Evolutionary conservation across 1,140 invertebrate species (phyloP).

Genomic region (Tetraneura akinire): DNA sequence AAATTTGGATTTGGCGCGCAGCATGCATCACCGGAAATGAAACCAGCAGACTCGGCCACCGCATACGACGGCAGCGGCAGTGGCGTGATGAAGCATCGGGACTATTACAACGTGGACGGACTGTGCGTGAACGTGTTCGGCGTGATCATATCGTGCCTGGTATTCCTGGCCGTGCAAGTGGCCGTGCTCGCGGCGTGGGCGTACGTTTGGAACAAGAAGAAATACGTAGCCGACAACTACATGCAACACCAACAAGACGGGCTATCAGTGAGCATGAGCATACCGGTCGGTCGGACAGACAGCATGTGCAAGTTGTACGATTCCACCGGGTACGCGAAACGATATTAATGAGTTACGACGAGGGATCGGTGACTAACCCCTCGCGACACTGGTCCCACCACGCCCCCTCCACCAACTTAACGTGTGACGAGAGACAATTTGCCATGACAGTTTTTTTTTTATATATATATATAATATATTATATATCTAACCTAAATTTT

Average conservation of each 20-base stretch:
- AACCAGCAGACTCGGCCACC: constrained; percentile 55
- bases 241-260: constrained; percentile 42
- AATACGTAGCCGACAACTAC: background rate
- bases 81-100: constrained; percentile 62
- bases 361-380: constrained; percentile 55
- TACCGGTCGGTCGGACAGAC: constrained; percentile 66
- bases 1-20: constrained; percentile 75
- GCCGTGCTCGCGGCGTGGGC: constrained; percentile 81
- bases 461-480: no score
- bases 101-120: constrained; percentile 62
- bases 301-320: constrained; percentile 85
- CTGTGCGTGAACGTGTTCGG: constrained; percentile 74
- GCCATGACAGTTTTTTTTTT: constrained; percentile 50
- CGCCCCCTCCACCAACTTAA: no score
- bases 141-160: constrained; percentile 76
- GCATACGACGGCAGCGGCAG: constrained; percentile 61
- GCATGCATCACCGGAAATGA: constrained; percentile 57
- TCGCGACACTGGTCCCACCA: background rate
- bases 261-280: constrained; percentile 57
- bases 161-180: constrained; percentile 80
- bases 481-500: constrained; percentile 40
- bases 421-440: constrained; percentile 28
- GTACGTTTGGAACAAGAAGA: constrained; percentile 74
- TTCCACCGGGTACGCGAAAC: constrained; percentile 73
- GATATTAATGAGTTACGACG: constrained; percentile 67